Evolutionary conservation across 2,113 vertebrate genomes (phyloP), one percentile per base, ranked within the genome.

Genomic region (Pterocles burchelli): DNA sequence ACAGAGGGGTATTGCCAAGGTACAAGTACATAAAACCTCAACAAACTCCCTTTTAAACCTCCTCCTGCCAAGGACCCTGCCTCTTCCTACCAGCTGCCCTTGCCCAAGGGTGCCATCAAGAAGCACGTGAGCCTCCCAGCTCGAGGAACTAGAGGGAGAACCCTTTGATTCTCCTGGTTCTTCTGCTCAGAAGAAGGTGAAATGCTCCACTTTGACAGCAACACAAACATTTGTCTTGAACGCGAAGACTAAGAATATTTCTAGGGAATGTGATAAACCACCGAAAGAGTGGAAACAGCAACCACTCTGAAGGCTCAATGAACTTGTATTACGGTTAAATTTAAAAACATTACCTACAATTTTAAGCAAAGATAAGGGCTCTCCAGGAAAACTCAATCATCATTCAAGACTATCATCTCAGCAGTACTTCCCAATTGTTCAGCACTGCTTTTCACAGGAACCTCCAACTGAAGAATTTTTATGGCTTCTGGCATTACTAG

Each of bases 311-410:
- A 92, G 52, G 57, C 76, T 96, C 90, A 65, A 45, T 72, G 88
- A 93, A 90, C 87, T 92, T 66, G 67, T 70, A 95, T 88, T 89
- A 95, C 0, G 1, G 74, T 51, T 95, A 77, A 77, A 89, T 89
- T 88, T 88, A 49, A 90, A 96, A 95, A 89, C 74, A 91, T 91
- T 93, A 88, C 75, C 72, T 89, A 58, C 93, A 91, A 82, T 92
- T 96, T 95, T 93, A 95, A 94, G 82, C 95, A 93, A 49, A 83
- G 85, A 90, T 89, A 88, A 96, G 83, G 74, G 91, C 94, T 93
- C 96, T 95, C 91, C 92, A 96, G 93, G 95, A 93, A 84, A 95
- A 95, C 88, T 96, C 93, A 96, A 94, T 96, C 90, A 88, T 89
- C 88, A 61, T 91, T 94, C 92, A 95, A 95, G 93, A 43, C 93